phyloP scores from a whole-genome alignment of 1,140 invertebrate species.

The Probaryconus sp. region DNA sequence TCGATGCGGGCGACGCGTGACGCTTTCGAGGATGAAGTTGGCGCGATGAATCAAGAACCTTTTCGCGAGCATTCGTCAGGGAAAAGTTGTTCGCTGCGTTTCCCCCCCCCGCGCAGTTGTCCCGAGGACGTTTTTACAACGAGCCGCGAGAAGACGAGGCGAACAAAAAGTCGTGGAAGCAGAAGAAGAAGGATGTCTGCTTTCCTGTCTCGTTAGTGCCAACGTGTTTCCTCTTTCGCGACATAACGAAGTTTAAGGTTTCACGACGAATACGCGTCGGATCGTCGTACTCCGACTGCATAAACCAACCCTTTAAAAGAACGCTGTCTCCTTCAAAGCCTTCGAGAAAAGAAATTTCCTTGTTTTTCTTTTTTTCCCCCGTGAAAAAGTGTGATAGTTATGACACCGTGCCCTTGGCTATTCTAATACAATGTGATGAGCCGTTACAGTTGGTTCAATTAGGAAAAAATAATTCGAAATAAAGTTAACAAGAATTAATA shows the following conservation, averaged over 20 bases:
- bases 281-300: constrained; percentile 37
- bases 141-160: constrained; percentile 18
- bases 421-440: too few species aligned
- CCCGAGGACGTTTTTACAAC: background rate
- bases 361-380: constrained; percentile 19
- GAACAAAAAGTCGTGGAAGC: too few species aligned
- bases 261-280: constrained; percentile 50
- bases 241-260: constrained; percentile 62
- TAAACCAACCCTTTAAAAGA: constrained; percentile 53
- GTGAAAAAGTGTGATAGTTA: constrained; percentile 47
- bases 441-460: too few species aligned
- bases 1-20: constrained; percentile 17
- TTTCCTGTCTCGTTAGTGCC: constrained; percentile 60
- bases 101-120: background rate
- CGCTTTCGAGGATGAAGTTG: constrained; percentile 17
- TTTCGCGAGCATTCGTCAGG: constrained; percentile 49
- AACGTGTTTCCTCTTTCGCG: constrained; percentile 47
- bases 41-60: constrained; percentile 61
- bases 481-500: too few species aligned
- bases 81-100: constrained; percentile 4
- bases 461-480: too few species aligned
- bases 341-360: constrained; percentile 38
- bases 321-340: constrained; percentile 40
- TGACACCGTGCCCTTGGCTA: constrained; percentile 55
- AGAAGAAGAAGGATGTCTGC: constrained; percentile 43